Percentiles rank a stretch among this genome's conserved stretches.
Evolutionary conservation across 2,888 invertebrate species (phyloP).

Genomic region (Drosophila testacea): DNA sequence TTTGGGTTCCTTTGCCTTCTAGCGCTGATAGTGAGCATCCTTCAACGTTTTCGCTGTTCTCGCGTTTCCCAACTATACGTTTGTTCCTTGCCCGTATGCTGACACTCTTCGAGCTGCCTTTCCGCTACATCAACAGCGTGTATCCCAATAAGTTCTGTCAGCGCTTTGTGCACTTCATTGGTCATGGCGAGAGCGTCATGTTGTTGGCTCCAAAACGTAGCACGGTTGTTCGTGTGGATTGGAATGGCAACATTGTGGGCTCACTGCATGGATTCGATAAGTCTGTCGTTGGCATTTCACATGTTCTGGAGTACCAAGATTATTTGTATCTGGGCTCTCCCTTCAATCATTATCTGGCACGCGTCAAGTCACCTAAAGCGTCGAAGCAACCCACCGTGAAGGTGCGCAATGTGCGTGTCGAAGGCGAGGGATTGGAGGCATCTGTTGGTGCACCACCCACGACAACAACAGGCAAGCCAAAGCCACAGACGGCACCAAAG

Average conservation of each 20-base stretch:
- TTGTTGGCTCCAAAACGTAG: constrained; percentile 84
- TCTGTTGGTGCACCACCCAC: constrained; percentile 67
- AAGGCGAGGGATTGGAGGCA: constrained; percentile 80
- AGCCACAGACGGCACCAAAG: constrained; percentile 53
- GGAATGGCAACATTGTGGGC: constrained; percentile 90
- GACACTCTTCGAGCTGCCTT: constrained; percentile 87
- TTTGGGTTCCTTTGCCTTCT: constrained; percentile 87
- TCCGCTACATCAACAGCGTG: constrained; percentile 87
- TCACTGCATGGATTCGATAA: constrained; percentile 88
- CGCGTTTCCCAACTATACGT: constrained; percentile 88
- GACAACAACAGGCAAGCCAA: constrained; percentile 68
- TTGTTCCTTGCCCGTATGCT: constrained; percentile 88
- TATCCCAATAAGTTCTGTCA: constrained; percentile 89
- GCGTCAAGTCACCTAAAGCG: constrained; percentile 86
- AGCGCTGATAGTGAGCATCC: constrained; percentile 88
- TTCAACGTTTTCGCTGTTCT: constrained; percentile 86
- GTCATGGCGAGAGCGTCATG: constrained; percentile 87
- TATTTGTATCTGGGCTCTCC: constrained; percentile 90
- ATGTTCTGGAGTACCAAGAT: constrained; percentile 89
- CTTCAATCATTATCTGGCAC: constrained; percentile 88
- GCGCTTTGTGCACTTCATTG: constrained; percentile 88
- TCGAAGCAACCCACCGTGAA: constrained; percentile 77
- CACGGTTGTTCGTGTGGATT: constrained; percentile 89
- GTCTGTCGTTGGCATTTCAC: constrained; percentile 87
- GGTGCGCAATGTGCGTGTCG: constrained; percentile 82